phyloP scores from a whole-genome alignment of 2,888 invertebrate genomes.

The Muscina levida region DNA sequence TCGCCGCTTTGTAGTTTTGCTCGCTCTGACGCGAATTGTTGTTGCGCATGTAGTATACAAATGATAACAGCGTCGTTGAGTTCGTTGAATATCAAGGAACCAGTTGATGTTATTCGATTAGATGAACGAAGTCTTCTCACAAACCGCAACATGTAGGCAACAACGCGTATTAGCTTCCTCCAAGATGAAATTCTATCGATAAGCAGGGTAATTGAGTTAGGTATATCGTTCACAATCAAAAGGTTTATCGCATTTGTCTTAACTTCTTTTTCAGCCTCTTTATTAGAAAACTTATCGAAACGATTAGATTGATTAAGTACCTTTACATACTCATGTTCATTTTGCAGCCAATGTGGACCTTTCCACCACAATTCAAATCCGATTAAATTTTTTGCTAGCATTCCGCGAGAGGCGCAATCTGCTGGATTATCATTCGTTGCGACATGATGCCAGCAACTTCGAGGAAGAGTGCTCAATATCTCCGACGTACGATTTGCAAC shows the following conservation, averaged over 20 bases:
- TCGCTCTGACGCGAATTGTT: too few relatives aligned
- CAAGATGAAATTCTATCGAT: slow-evolving; percentile 1
- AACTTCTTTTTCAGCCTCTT: slow-evolving; percentile 2
- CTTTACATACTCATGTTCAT: too few relatives aligned
- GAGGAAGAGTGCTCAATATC: background rate
- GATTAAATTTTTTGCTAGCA: slow-evolving; percentile 6
- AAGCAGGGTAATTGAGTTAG: too few relatives aligned
- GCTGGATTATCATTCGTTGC: slow-evolving; percentile 31
- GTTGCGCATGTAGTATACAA: background rate
- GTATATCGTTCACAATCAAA: too few relatives aligned
- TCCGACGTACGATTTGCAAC: slow-evolving; percentile 29
- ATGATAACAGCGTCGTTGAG: background rate
- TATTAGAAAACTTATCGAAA: too few relatives aligned
- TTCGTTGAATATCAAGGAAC: background rate
- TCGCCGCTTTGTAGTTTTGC: too few relatives aligned
- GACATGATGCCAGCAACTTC: slow-evolving; percentile 25
- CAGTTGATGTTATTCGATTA: background rate
- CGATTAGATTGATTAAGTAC: too few relatives aligned
- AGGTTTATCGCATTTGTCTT: too few relatives aligned
- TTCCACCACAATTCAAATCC: slow-evolving; percentile 36
- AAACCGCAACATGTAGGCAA: slow-evolving; percentile 1
- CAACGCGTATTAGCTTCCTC: background rate
- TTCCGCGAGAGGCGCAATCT: slow-evolving; percentile 50
- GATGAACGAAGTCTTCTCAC: too few relatives aligned
- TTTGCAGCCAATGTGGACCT: too few relatives aligned